These are phyloP conservation scores for Drosophila nr. perissopoda DNA, from an alignment of 2,888 invertebrate species.

Conservation along the genomic window DNA sequence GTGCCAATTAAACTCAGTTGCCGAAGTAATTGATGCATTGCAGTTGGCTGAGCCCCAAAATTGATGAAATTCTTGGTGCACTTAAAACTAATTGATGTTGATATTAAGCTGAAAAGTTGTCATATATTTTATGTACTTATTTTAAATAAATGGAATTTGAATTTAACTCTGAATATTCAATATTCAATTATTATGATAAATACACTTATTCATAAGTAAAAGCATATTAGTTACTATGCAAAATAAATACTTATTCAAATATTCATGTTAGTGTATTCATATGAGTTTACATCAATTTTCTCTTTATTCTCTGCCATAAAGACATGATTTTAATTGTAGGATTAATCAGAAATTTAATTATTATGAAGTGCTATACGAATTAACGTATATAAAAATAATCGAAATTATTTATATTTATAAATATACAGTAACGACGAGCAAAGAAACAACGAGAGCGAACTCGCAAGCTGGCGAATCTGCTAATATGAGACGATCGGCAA, in stretches of 20 bases:
- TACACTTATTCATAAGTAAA: no score
- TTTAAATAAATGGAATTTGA: neutral
- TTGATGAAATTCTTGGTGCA: slow-evolving; percentile 8
- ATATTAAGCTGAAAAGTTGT: neutral
- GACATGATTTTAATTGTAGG: neutral
- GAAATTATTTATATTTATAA: neutral
- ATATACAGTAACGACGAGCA: neutral
- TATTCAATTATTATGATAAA: neutral
- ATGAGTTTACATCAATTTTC: no score
- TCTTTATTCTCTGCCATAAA: neutral
- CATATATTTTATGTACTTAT: neutral
- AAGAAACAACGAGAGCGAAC: neutral
- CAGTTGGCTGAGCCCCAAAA: slow-evolving; percentile 27
- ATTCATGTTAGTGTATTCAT: neutral
- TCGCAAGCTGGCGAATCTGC: neutral
- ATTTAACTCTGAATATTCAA: neutral
- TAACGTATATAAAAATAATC: neutral
- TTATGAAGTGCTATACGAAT: neutral
- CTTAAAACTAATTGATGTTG: neutral
- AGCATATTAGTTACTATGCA: neutral
- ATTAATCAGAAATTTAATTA: neutral
- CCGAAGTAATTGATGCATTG: slow-evolving; percentile 38
- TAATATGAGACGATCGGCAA: neutral
- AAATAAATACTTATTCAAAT: neutral
- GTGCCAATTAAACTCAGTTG: slow-evolving; percentile 49